Evolutionary conservation across 1,140 invertebrate species (phyloP), one percentile per base, ranked within the genome.

Genomic region (Drosophila ambigua): DNA sequence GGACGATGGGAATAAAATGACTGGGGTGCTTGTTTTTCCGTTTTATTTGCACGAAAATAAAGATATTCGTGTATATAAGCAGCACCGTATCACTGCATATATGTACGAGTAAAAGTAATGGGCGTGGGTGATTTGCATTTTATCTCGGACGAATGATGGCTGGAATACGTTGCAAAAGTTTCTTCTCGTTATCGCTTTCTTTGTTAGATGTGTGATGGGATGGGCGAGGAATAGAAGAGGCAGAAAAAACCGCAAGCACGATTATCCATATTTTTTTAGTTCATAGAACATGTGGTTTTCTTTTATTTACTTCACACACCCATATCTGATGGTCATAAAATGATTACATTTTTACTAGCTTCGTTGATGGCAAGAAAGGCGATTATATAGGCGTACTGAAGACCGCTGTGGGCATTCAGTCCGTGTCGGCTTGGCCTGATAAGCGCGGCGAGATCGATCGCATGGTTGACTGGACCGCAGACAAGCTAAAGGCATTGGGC

Each of bases 331-430:
- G 46, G 46, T 35, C 6, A 26, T 51, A 62, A 85, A 84, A 72
- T 64, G 15, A 57, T 46, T 52, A 64, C 41, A 28, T 51, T n/a
- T 61, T 67, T 85, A 72, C 2, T 43, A 91, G 90, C 20, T 89
- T 83, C 57, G 75, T 91, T 3, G 72, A 90, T 39, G 39, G 54
- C 44, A 88, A 91, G 52, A 85, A 89, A 26, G 9, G 13, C 7
- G 69, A 89, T 68, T 99, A 96, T 91, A 96, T 99, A 67, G 92
- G 96, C 41, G 95, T 95, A 67, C 93, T 99, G 44, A 94, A 94
- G 63, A 96, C 98, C 88, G 97, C 96, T 26, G 98, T 99, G 35
- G 97, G 96, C 3, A 99, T 99, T 83, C 96, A 97, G 85, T 99
- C 98, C 41, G 97, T 99, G 6, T 99, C 98, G n/a, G 95, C 96